Evolutionary conservation across 2,888 invertebrate genomes (phyloP), one percentile per base, ranked within the genome.

Genomic region (Lymantria dispar): DNA sequence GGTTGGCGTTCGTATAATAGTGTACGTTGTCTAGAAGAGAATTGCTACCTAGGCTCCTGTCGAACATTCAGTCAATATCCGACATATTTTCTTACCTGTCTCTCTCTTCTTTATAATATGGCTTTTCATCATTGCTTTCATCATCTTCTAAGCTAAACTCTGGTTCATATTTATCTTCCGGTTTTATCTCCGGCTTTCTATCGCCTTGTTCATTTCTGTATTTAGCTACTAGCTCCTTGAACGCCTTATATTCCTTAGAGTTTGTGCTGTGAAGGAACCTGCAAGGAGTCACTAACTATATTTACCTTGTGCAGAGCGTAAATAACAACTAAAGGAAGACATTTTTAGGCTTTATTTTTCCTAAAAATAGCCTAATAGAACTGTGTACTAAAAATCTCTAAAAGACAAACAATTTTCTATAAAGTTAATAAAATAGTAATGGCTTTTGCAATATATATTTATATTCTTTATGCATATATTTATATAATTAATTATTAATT

Each of bases 141-240:
- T 92, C 92, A 48, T 92, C 91, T 60, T 89, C 88, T 54, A 92
- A 67, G 58, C 85, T 83, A 60, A 91, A 92, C 63, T 92, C 92
- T 0, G 92, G 92, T 49, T 92, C 91, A 74, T 92, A 92, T 74
- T 86, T 91, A 57, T 92, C 92, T 62, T 92, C 91, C 0, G 90
- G 90, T 47, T 89, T 90, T 22, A 91, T 78, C 52, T 85, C 81
- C 0, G 75, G 74, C 55, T 83, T 85, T 57, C 64, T 78, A 8
- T 82, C 79, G 12, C 60, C 64, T 1, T 47, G 47, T 52, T 85
- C 83, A 11, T 58, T 60, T 36, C 87, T 76, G 44, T 85, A 72
- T 60, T 80, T 80, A 50, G 54, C 53, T 47, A 92, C 85, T 69
- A 91, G 68, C 61, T 85, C 79, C 78, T 89, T 76, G 69, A 87